Conservation (phyloP, 2,888 invertebrate genomes). For the Theretra japonica region DNA sequence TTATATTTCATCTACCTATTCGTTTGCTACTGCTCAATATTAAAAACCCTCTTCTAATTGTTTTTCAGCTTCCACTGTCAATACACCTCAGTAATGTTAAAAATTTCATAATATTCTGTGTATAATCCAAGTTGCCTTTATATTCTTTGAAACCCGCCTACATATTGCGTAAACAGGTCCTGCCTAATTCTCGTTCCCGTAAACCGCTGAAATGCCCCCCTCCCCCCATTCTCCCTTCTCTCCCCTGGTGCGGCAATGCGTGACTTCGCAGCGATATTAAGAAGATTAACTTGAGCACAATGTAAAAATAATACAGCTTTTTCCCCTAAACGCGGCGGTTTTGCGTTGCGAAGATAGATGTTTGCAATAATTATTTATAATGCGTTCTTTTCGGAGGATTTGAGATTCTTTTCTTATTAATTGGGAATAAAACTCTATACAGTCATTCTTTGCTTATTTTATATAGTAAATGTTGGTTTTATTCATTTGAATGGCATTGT, state of each 20-base stretch:
- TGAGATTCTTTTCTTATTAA: neutral
- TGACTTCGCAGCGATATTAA: constrained; percentile 46
- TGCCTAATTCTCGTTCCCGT: constrained; percentile 29
- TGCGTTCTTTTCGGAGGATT: neutral
- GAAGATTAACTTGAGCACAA: constrained; percentile 44
- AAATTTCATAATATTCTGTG: constrained; percentile 17
- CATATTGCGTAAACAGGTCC: constrained; percentile 31
- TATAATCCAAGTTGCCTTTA: constrained; percentile 14
- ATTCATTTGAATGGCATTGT: no score
- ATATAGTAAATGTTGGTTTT: no score
- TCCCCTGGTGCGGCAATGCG: constrained; percentile 39
- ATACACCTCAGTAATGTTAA: constrained; percentile 1
- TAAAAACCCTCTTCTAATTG: neutral
- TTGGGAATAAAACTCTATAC: no score
- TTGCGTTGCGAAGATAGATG: neutral
- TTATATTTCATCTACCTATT: neutral
- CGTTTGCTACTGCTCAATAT: neutral
- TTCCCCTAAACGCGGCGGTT: neutral
- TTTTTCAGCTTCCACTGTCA: neutral
- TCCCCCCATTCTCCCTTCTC: constrained; percentile 10
- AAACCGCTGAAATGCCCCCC: neutral
- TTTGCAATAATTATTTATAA: neutral
- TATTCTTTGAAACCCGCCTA: constrained; percentile 35
- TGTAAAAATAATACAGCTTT: constrained; percentile 44
- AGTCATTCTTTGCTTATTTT: no score